Conservation (phyloP, 1,140 invertebrate genomes). For the Drosophila cardini region DNA sequence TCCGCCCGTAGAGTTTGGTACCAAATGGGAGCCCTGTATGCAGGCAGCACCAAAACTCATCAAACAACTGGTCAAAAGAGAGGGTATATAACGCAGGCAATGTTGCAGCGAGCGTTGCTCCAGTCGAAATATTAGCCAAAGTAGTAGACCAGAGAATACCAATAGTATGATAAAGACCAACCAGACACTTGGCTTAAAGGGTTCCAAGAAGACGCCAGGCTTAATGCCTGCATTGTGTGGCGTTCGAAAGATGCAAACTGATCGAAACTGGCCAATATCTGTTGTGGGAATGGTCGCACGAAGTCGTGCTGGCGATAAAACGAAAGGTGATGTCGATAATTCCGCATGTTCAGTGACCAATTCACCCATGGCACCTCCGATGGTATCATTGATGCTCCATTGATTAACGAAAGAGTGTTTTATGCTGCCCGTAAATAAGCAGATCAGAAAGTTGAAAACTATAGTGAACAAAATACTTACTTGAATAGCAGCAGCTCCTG, state of each 20-base stretch:
- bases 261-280: slow-evolving; percentile 63
- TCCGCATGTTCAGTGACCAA: slow-evolving; percentile 60
- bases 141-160: slow-evolving; percentile 48
- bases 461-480: slow-evolving; percentile 46
- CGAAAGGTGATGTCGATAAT: slow-evolving; percentile 55
- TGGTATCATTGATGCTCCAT: slow-evolving; percentile 68
- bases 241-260: slow-evolving; percentile 79
- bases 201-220: slow-evolving; percentile 67
- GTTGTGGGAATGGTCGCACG: slow-evolving; percentile 45
- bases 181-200: slow-evolving; percentile 73
- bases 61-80: slow-evolving; percentile 64
- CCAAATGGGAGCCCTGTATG: slow-evolving; percentile 69
- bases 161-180: slow-evolving; percentile 57
- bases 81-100: slow-evolving; percentile 63
- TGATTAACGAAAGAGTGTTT: slow-evolving; percentile 44
- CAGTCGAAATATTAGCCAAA: slow-evolving; percentile 69
- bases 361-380: slow-evolving; percentile 68
- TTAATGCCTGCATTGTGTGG: slow-evolving; percentile 73
- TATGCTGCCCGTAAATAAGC: slow-evolving; percentile 46
- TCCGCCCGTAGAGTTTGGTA: slow-evolving; percentile 69
- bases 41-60: slow-evolving; percentile 76
- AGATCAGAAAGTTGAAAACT: neutral
- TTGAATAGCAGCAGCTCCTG: slow-evolving; percentile 64
- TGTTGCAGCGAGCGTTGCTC: slow-evolving; percentile 52
- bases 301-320: slow-evolving; percentile 59